Evolutionary conservation across 2,888 invertebrate genomes (phyloP).

Genomic region (Alloplasta piceator): DNA sequence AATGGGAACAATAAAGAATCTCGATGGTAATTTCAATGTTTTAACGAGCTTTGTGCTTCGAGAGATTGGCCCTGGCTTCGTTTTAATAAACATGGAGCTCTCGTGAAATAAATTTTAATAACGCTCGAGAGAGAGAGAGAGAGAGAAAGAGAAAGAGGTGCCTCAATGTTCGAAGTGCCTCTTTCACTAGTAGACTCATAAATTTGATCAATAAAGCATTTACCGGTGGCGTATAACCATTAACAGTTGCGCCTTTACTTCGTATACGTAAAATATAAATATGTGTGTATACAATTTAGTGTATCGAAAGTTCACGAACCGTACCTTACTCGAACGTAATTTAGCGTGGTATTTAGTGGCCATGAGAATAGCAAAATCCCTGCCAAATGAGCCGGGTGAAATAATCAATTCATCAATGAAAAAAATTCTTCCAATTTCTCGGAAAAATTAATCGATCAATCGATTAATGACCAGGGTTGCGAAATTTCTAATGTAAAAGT

Average conservation of each 20-base stretch:
- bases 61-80: slow-evolving; percentile 31
- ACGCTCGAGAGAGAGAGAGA: slow-evolving; percentile 27
- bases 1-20: slow-evolving; percentile 10
- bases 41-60: not conserved
- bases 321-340: slow-evolving; percentile 42
- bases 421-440: no score
- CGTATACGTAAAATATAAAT: slow-evolving; percentile 16
- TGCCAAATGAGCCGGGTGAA: no score
- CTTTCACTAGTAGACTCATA: slow-evolving; percentile 37
- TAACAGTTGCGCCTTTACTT: slow-evolving; percentile 42
- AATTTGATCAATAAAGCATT: slow-evolving; percentile 57
- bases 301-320: slow-evolving; percentile 38
- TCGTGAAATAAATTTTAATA: slow-evolving; percentile 17
- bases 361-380: slow-evolving; percentile 20
- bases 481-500: no score
- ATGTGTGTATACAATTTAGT: slow-evolving; percentile 12
- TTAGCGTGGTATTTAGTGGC: slow-evolving; percentile 34
- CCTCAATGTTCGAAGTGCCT: slow-evolving; percentile 19
- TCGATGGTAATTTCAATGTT: slow-evolving; percentile 10
- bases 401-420: no score
- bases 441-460: no score
- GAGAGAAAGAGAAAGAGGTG: no score
- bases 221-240: slow-evolving; percentile 33
- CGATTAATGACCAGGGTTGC: no score
- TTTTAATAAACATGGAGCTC: not conserved